A percentile compares a stretch with the other conserved stretches of the same genome.
phyloP scores from a whole-genome alignment of 37 sponge, comb jelly and placozoan genomes.

The Cladorhizidae sp. region DNA sequence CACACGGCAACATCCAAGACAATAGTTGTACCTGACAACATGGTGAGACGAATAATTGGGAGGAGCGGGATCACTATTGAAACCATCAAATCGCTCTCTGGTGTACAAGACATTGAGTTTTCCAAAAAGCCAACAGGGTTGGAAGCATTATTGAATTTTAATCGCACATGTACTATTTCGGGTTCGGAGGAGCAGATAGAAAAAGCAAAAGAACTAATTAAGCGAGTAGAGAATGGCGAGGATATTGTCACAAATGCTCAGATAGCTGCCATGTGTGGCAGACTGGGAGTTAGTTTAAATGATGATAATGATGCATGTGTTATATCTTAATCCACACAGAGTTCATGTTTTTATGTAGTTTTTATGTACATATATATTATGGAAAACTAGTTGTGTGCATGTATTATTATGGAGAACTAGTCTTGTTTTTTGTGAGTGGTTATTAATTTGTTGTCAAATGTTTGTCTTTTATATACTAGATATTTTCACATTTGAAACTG shows the following conservation, averaged over 20 bases:
- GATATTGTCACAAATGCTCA: conserved; percentile 15
- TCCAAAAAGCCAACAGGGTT: conserved; percentile 2
- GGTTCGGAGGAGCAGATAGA: conserved; percentile 33
- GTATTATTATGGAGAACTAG: too few species aligned
- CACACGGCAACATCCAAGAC: conserved; percentile 24
- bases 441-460: too few species aligned
- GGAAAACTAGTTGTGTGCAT: too few species aligned
- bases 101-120: conserved; percentile 19
- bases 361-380: too few species aligned
- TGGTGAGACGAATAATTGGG: conserved; percentile 42
- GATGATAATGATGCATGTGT: background rate
- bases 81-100: conserved; percentile 33
- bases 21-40: conserved; percentile 5
- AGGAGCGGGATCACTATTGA: conserved; percentile 16
- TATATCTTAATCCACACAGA: background rate
- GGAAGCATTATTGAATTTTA: background rate
- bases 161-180: conserved; percentile 27
- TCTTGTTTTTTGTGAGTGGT: too few species aligned
- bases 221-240: background rate
- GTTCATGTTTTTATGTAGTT: background rate
- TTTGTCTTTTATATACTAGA: too few species aligned
- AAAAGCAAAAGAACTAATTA: conserved; percentile 34
- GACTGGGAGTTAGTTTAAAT: background rate
- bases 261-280: conserved; percentile 20
- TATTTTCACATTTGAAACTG: too few species aligned